A percentile compares a stretch with the other conserved stretches of the same genome.
phyloP scores from a whole-genome alignment of 2,797 vertebrate genomes.

The Sternotherus odoratus region DNA sequence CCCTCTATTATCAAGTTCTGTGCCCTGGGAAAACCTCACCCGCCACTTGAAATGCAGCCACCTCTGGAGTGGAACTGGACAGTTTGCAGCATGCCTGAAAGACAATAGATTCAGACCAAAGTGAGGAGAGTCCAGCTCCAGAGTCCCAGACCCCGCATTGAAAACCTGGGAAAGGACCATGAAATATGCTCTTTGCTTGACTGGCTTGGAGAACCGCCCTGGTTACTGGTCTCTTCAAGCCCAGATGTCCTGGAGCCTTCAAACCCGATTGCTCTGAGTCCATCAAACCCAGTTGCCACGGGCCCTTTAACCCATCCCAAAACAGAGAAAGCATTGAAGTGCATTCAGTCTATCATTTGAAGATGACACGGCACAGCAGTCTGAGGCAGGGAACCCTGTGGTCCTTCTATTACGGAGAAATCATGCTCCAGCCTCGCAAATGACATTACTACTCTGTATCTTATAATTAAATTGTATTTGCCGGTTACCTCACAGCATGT shows the following conservation, averaged over 20 bases:
- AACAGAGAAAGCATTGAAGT: not conserved
- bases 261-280: fast-evolving
- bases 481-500: conserved; percentile 77
- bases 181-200: not conserved
- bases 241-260: not conserved
- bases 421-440: conserved; percentile 52
- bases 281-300: fast-evolving
- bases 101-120: not conserved
- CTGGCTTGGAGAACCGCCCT: not conserved
- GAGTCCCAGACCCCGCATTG: not conserved
- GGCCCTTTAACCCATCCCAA: not conserved
- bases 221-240: not conserved
- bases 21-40: not conserved
- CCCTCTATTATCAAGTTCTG: fast-evolving
- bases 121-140: not conserved
- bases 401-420: conserved; percentile 62
- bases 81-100: not conserved
- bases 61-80: fast-evolving
- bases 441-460: conserved; percentile 51
- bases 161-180: not conserved
- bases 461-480: conserved; percentile 81
- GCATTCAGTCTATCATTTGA: not conserved
- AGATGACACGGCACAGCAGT: fast-evolving
- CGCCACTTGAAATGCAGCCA: fast-evolving
- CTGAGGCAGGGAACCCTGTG: conserved; percentile 55